Evolutionary conservation across 1,140 invertebrate genomes (phyloP).

Genomic region (Coelopa frigida): DNA sequence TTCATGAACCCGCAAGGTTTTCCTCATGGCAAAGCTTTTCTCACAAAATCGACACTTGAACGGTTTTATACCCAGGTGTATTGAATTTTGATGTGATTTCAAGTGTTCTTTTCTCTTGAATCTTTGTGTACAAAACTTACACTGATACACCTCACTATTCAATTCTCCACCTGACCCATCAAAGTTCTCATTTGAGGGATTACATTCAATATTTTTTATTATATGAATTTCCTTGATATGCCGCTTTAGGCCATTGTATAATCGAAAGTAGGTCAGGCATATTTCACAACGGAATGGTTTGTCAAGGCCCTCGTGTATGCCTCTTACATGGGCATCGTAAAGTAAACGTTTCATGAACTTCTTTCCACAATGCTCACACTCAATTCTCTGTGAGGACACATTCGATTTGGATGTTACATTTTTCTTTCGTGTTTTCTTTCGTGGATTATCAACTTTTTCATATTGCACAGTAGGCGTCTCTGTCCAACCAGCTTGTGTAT

Average conservation of each 20-base stretch:
- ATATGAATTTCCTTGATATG: not conserved
- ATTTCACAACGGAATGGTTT: not conserved
- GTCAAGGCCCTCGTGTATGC: not conserved
- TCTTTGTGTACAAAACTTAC: not conserved
- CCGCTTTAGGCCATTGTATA: not conserved
- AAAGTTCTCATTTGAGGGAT: not conserved
- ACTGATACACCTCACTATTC: not conserved
- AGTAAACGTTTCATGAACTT: not conserved
- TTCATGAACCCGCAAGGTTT: not conserved
- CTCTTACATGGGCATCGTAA: not conserved
- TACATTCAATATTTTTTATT: not conserved
- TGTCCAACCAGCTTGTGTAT: too few species aligned
- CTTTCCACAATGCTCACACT: not conserved
- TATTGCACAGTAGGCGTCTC: not conserved
- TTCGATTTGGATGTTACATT: not conserved
- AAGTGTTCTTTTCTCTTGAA: not conserved
- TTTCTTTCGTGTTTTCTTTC: not conserved
- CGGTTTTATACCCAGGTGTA: not conserved
- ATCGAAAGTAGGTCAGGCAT: not conserved
- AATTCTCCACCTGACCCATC: not conserved
- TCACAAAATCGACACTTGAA: slow-evolving; percentile 6
- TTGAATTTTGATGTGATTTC: not conserved
- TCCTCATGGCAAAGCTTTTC: not conserved
- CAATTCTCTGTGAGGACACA: not conserved
- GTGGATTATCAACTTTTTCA: not conserved